phyloP scores from a whole-genome alignment of 2,888 invertebrate genomes.

The Cheilosia scutellata region DNA sequence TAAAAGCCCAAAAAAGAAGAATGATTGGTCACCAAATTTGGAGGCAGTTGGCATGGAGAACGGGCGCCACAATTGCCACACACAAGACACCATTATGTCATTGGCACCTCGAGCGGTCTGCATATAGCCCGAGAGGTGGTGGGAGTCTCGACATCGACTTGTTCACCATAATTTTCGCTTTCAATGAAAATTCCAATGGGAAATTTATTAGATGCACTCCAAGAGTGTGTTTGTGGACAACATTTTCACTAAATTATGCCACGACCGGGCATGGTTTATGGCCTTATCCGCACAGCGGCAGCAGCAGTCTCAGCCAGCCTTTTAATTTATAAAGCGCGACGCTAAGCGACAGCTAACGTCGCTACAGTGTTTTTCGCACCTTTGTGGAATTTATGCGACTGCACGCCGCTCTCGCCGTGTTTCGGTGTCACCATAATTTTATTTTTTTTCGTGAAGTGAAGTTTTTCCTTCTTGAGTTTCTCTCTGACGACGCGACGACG shows the following conservation, averaged over 20 bases:
- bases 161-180: slow-evolving; percentile 68
- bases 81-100: slow-evolving; percentile 59
- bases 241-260: slow-evolving; percentile 74
- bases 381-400: slow-evolving; percentile 73
- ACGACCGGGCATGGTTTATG: slow-evolving; percentile 73
- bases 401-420: slow-evolving; percentile 58
- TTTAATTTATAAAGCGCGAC: slow-evolving; percentile 75
- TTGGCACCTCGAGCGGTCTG: slow-evolving; percentile 18
- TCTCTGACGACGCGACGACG: background rate
- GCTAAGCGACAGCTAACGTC: slow-evolving; percentile 73
- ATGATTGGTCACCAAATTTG: slow-evolving; percentile 59
- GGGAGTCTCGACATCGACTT: slow-evolving; percentile 12
- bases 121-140: background rate
- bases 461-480: slow-evolving; percentile 34
- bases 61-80: slow-evolving; percentile 58
- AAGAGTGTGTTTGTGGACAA: slow-evolving; percentile 53
- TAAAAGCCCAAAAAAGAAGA: slow-evolving; percentile 38
- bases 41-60: background rate
- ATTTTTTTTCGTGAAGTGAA: slow-evolving; percentile 38
- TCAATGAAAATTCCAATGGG: slow-evolving; percentile 70
- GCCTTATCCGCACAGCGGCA: slow-evolving; percentile 52
- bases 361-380: slow-evolving; percentile 76
- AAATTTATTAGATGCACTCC: slow-evolving; percentile 70
- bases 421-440: slow-evolving; percentile 52
- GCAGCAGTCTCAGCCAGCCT: slow-evolving; percentile 55